Evolutionary conservation across 1,140 invertebrate genomes (phyloP).

Genomic region (Frieseomelitta varia): DNA sequence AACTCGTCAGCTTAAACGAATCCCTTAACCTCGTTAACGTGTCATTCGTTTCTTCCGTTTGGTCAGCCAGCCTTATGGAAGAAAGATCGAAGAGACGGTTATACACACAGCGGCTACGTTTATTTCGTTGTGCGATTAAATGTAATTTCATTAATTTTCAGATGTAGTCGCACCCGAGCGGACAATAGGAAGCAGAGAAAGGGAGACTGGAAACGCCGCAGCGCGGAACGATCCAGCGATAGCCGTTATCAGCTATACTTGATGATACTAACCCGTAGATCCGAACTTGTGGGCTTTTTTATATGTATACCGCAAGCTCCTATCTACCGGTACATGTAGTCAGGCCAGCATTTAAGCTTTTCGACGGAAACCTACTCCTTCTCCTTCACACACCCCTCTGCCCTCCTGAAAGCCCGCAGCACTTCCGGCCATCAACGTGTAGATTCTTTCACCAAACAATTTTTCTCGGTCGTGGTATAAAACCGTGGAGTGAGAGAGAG

Average conservation of each 20-base stretch:
- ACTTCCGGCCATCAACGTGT: slow-evolving; percentile 66
- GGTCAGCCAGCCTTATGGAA: neutral
- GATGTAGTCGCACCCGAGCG: neutral
- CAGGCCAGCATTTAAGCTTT: slow-evolving; percentile 80
- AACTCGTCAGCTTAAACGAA: neutral
- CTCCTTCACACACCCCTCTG: slow-evolving; percentile 36
- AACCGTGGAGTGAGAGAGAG: neutral
- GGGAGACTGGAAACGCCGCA: neutral
- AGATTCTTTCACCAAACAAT: slow-evolving; percentile 48
- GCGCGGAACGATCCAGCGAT: slow-evolving; percentile 33
- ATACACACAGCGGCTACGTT: neutral
- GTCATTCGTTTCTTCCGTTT: neutral
- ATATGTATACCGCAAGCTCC: slow-evolving; percentile 83
- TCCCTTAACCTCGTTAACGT: neutral
- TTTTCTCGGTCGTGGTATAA: slow-evolving; percentile 9
- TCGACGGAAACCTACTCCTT: slow-evolving; percentile 57
- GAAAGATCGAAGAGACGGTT: neutral
- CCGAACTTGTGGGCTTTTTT: slow-evolving; percentile 83
- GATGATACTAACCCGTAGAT: slow-evolving; percentile 83
- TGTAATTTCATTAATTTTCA: neutral
- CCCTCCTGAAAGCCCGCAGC: slow-evolving; percentile 27
- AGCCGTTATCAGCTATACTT: slow-evolving; percentile 77
- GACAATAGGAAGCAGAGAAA: neutral
- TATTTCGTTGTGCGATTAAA: neutral
- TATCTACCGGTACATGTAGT: slow-evolving; percentile 83